phyloP scores from a whole-genome alignment of 2,797 vertebrate species.

The Halcyon chelicuti region DNA sequence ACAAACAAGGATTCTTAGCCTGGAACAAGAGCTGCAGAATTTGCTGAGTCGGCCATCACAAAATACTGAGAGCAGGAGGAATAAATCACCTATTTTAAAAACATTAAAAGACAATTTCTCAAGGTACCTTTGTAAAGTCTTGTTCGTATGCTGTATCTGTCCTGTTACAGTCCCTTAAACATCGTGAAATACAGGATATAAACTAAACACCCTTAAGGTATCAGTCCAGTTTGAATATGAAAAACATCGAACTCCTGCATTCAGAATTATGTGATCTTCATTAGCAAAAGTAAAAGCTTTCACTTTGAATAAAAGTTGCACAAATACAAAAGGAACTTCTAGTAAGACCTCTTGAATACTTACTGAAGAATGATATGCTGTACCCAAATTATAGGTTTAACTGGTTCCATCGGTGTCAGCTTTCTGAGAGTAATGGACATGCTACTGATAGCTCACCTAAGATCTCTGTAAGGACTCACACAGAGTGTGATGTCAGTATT shows the following conservation, averaged over 20 bases:
- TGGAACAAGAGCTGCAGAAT: not conserved
- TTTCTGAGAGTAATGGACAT: not conserved
- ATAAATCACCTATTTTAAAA: not conserved
- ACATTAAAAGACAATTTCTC: not conserved
- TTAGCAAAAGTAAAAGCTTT: not conserved
- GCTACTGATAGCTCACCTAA: not conserved
- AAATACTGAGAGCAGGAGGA: not conserved
- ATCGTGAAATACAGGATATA: not conserved
- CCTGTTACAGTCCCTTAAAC: constrained; percentile 17
- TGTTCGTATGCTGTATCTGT: constrained; percentile 1
- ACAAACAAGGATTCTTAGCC: not conserved
- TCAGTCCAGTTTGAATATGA: not conserved
- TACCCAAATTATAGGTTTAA: not conserved
- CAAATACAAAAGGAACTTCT: not conserved
- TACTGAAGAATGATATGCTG: not conserved
- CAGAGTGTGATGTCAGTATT: not conserved
- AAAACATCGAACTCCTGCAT: not conserved
- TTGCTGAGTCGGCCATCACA: not conserved
- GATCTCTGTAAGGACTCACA: not conserved
- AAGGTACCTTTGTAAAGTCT: constrained; percentile 54
- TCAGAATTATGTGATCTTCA: not conserved
- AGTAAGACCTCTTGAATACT: not conserved
- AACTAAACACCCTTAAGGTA: not conserved
- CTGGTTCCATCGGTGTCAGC: not conserved
- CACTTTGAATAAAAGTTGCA: not conserved